Conservation (phyloP, 2,888 invertebrate genomes). For the Apeira syringaria region DNA sequence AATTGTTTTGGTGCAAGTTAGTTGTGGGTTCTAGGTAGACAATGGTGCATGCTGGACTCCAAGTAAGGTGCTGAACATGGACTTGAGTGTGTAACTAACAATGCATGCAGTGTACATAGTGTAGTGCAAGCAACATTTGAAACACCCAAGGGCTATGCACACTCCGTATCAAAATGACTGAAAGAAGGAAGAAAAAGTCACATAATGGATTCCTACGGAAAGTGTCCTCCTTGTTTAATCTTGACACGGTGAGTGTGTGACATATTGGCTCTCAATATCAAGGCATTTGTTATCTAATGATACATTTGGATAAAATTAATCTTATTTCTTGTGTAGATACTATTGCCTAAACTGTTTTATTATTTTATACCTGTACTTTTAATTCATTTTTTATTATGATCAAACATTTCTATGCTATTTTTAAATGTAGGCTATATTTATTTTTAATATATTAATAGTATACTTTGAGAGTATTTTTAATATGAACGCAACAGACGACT, state of each 20-base stretch:
- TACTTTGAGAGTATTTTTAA: too few relatives aligned
- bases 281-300: too few relatives aligned
- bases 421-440: too few relatives aligned
- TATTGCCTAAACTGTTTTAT: too few relatives aligned
- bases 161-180: slow-evolving; percentile 78
- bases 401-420: too few relatives aligned
- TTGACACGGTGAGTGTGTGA: slow-evolving; percentile 89
- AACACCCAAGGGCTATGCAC: slow-evolving; percentile 70
- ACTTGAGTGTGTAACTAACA: slow-evolving; percentile 82
- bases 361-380: too few relatives aligned
- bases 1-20: slow-evolving; percentile 79
- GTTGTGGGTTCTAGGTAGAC: slow-evolving; percentile 81
- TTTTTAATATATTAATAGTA: too few relatives aligned
- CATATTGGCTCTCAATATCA: slow-evolving; percentile 38
- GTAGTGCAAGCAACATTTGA: slow-evolving; percentile 65
- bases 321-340: too few relatives aligned
- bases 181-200: slow-evolving; percentile 82
- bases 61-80: slow-evolving; percentile 73
- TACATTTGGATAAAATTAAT: too few relatives aligned
- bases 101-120: slow-evolving; percentile 83
- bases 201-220: slow-evolving; percentile 92
- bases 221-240: slow-evolving; percentile 93
- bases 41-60: slow-evolving; percentile 79
- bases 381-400: too few relatives aligned
- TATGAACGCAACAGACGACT: too few relatives aligned